These are phyloP conservation scores for silkworm (Bombyx mori) DNA, from an alignment of 1,140 invertebrate genomes.

Conservation along the genomic window ASM3026992v2 NC_085117.1:12038001-12038500, in stretches of 20 bases:
- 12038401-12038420: no score
- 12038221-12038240: conserved; percentile 20
- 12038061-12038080: conserved; percentile 38
- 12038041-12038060: conserved; percentile 19
- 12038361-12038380: no score
- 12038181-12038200: conserved; percentile 3
- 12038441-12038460: no score
- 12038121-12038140: conserved; percentile 6
- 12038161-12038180: conserved; percentile 28
- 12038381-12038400: no score
- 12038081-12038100: conserved; percentile 37
- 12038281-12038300: conserved; percentile 20
- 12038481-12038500: no score
- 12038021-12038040: conserved; percentile 6
- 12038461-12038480: no score
- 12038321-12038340: no score
- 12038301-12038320: conserved; percentile 12
- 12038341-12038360: no score
- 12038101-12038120: conserved; percentile 22
- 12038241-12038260: conserved; percentile 13
- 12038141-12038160: conserved; percentile 34
- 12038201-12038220: conserved; percentile 36
- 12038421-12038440: no score
- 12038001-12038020: no score
- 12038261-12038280: not conserved